Evolutionary conservation across 2,113 vertebrate genomes (phyloP).

Genomic region (Notiomystis cincta): DNA sequence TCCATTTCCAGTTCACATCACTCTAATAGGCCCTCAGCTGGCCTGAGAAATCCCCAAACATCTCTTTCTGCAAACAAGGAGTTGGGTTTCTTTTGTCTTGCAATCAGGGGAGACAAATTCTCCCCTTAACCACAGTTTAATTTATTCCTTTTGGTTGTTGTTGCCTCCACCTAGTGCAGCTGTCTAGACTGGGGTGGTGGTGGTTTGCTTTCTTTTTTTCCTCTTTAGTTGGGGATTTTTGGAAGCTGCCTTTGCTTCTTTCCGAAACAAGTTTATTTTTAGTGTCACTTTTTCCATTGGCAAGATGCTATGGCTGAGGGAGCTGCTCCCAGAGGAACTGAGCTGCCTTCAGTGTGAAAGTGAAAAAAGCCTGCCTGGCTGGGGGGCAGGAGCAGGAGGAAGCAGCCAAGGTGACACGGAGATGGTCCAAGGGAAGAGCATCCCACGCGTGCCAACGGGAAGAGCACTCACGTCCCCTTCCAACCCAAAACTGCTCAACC

Average conservation of each 20-base stretch:
- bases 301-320: constrained; percentile 8
- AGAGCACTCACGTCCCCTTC: not conserved
- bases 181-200: constrained; percentile 55
- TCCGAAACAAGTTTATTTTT: constrained; percentile 56
- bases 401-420: not conserved
- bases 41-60: constrained; percentile 26
- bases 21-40: constrained; percentile 24
- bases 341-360: not conserved
- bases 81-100: constrained; percentile 58
- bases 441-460: rapidly evolving
- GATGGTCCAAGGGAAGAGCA: not conserved
- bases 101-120: constrained; percentile 54
- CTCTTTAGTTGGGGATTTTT: constrained; percentile 20
- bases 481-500: not conserved
- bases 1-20: constrained; percentile 57
- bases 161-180: constrained; percentile 57
- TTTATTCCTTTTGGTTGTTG: constrained; percentile 55
- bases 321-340: not conserved
- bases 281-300: constrained; percentile 66
- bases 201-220: not conserved
- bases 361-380: not conserved
- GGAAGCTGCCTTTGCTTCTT: constrained; percentile 41
- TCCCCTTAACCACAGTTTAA: constrained; percentile 62
- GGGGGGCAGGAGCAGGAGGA: not conserved
- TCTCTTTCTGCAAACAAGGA: constrained; percentile 52